Evolutionary conservation across 2,113 vertebrate species (phyloP), one percentile per base, ranked within the genome.

Genomic region (Micromys minutus): DNA sequence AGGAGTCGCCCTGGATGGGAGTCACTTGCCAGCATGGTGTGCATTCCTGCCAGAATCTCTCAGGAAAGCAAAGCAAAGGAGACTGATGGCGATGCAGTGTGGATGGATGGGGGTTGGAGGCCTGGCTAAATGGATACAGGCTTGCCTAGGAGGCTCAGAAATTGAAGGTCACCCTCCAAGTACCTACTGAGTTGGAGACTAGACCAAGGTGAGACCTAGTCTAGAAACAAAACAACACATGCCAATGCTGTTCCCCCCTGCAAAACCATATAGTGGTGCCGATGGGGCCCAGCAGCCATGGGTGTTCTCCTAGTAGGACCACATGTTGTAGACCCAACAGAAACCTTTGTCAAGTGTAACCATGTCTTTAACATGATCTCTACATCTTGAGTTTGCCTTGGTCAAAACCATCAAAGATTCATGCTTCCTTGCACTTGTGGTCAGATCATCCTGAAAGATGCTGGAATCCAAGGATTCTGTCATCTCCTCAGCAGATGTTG

Each of bases 1-100:
- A 67, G 59, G 45, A 85, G 81, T 16, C 94, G 83, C 75, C 74
- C 89, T 79, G 57, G 50, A 52, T 5, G 55, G 88, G 67, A 26
- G 45, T 3, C 7, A 47, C 63, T 92, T 89, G 31, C 87, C 52
- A 95, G 0, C 4, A 31, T 0, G 39, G 55, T 26, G 3, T 0
- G 52, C 75, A 22, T 34, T 29, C 26, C 86, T 71, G 50, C 93
- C 74, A 84, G 83, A 29, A 63, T 45, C 93, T 39, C 65, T 89
- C 24, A 50, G 90, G 0, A 0, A 55, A 0, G 24, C 69, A 50
- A 29, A 94, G 63, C 50, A 50, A 26, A 95, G 79, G 11, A 16
- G 72, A 10, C 42, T 94, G 81, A 57, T 29, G n/a, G 63, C 61
- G 39, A 55, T 81, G 50, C 55, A 21, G 42, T 63, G 55, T 26